Evolutionary conservation across 2,797 vertebrate genomes (phyloP).

Genomic region (Limosa lapponica): DNA sequence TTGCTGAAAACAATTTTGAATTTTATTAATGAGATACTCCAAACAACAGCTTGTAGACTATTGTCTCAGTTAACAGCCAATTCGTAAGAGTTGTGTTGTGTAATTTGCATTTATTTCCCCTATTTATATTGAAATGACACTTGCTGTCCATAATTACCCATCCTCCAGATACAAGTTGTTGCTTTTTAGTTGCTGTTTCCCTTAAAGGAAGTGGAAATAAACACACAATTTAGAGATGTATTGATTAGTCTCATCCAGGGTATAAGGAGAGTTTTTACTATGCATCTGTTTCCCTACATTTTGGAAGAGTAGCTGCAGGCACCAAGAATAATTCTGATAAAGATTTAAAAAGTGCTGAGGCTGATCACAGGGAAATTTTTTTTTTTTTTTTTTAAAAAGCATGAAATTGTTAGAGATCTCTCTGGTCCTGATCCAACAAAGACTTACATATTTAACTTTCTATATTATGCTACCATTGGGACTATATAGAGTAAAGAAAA

Average conservation of each 20-base stretch:
- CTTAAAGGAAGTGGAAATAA: conserved; percentile 28
- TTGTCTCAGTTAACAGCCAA: conserved; percentile 67
- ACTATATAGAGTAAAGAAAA: neutral
- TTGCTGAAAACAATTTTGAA: conserved; percentile 75
- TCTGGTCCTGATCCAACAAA: neutral
- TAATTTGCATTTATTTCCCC: conserved; percentile 59
- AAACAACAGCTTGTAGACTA: conserved; percentile 66
- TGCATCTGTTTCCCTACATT: neutral
- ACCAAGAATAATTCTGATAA: neutral
- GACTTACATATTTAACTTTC: neutral
- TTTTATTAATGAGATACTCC: conserved; percentile 79
- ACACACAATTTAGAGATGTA: neutral
- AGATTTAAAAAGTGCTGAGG: neutral
- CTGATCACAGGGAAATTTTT: neutral
- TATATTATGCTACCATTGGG: neutral
- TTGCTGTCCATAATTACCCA: conserved; percentile 54
- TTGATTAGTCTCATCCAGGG: neutral
- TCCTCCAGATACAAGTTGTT: conserved; percentile 42
- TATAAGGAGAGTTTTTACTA: neutral
- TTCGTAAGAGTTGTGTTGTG: conserved; percentile 53
- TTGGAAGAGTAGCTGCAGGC: neutral
- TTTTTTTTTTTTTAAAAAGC: neutral
- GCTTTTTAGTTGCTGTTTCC: conserved; percentile 47
- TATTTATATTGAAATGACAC: conserved; percentile 28
- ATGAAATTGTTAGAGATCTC: neutral